Evolutionary conservation across 2,888 invertebrate genomes (phyloP).

Genomic region (Phaonia tiefii): DNA sequence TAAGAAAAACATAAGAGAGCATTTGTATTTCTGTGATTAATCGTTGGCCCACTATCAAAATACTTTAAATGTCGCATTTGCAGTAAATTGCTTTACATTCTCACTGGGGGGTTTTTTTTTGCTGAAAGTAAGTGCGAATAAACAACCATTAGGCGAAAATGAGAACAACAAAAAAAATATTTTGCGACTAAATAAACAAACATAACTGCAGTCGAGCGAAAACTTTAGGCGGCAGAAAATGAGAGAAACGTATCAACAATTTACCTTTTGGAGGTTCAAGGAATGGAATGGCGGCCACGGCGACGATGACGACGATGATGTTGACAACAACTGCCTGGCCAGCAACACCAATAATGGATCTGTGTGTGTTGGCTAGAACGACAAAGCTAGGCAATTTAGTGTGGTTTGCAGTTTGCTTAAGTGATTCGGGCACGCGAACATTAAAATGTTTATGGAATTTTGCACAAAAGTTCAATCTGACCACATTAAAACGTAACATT

Average conservation of each 20-base stretch:
- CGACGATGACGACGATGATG: no score
- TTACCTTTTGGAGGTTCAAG: conserved; percentile 50
- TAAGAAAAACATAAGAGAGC: no score
- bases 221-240: neutral
- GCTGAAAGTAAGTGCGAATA: conserved; percentile 1
- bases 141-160: conserved; percentile 15
- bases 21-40: no score
- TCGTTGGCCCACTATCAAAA: no score
- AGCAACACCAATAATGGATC: no score
- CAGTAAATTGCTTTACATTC: no score
- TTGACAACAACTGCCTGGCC: no score
- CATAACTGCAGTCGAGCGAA: neutral
- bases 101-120: no score
- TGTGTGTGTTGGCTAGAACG: neutral
- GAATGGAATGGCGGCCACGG: no score
- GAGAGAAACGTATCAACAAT: neutral
- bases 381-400: neutral
- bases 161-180: conserved; percentile 28
- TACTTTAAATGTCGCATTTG: no score
- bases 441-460: conserved; percentile 16
- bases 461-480: conserved; percentile 15
- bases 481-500: conserved; percentile 16
- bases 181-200: conserved; percentile 15
- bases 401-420: no score
- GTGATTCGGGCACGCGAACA: conserved; percentile 55